phyloP scores from a whole-genome alignment of 2,888 invertebrate species.

The Rhogogaster chlorosoma region DNA sequence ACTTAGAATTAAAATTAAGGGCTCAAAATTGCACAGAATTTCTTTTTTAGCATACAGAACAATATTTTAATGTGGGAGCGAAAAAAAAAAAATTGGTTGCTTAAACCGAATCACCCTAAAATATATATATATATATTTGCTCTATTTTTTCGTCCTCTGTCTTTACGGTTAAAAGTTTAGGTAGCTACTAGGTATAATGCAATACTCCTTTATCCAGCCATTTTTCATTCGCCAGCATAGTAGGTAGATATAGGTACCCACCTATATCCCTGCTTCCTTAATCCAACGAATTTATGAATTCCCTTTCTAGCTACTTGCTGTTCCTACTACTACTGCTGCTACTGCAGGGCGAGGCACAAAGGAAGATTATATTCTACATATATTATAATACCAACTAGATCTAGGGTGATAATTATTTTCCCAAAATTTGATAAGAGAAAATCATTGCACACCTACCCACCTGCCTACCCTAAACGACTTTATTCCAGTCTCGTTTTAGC shows the following conservation, averaged over 20 bases:
- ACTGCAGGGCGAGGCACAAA: constrained; percentile 8
- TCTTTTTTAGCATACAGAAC: too few species aligned
- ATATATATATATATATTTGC: too few species aligned
- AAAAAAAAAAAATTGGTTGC: too few species aligned
- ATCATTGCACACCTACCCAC: neutral
- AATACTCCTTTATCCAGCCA: constrained; percentile 58
- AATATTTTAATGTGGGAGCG: too few species aligned
- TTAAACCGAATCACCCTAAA: too few species aligned
- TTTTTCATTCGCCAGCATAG: constrained; percentile 62
- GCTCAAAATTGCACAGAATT: too few species aligned
- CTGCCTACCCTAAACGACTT: neutral
- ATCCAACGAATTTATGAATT: constrained; percentile 67
- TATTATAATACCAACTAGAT: neutral
- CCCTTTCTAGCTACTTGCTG: constrained; percentile 46
- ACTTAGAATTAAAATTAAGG: too few species aligned
- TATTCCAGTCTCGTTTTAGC: constrained; percentile 39
- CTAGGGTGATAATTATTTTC: constrained; percentile 36
- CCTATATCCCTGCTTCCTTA: constrained; percentile 56
- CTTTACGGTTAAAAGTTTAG: neutral
- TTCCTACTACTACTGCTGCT: neutral
- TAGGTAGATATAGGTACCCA: neutral
- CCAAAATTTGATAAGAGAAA: constrained; percentile 39
- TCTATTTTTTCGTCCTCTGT: neutral
- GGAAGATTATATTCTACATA: constrained; percentile 27
- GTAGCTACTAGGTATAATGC: neutral